Evolutionary conservation across 2,888 invertebrate species (phyloP), one percentile per base, ranked within the genome.

Genomic region (Myopa tessellatipennis): DNA sequence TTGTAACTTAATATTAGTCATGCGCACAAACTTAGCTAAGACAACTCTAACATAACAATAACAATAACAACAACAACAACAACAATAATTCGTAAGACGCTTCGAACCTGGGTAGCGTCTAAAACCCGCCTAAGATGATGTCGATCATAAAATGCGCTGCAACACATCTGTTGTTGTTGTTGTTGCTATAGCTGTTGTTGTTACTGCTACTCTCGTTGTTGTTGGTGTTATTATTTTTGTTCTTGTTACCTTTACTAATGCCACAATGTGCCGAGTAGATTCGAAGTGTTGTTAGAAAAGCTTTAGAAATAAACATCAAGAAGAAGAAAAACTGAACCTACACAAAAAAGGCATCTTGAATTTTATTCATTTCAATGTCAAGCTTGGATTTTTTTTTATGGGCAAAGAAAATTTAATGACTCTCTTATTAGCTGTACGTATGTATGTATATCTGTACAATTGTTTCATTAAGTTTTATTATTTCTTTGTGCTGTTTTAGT

Each of bases 311-410:
- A 38, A 67, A n/a, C 34, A 38, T 12, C 38, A 16, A 60, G 18
- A 70, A 70, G 7, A 52, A 70, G n/a, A 50, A 60, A 40, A 61
- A 6, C 26, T 61, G 61, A 61, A 73, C 63, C n/a, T 63, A 73
- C 61, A 73, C 40, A 73, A 73, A 61, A 34, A 73, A 61, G 61
- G 61, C 40, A 61, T 72, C 61, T 60, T 60, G 72, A 72, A 58
- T 72, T 72, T 38, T 72, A 38, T 58, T 36, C 38, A 72, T 73
- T 73, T 73, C 73, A 73, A 73, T 73, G 73, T 73, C 73, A 73
- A 61, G 58, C 71, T 38, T 58, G 18, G 26, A 26, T 61, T 61
- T 61, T 45, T 40, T 61, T 61, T 45, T 40, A 73, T 61, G 34
- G 26, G 16, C 60, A 61, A 60, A 72, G 38, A 52, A 71, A 72